Conservation (phyloP, 2,797 vertebrate genomes). For the Rhadinocentrus ornatus region DNA sequence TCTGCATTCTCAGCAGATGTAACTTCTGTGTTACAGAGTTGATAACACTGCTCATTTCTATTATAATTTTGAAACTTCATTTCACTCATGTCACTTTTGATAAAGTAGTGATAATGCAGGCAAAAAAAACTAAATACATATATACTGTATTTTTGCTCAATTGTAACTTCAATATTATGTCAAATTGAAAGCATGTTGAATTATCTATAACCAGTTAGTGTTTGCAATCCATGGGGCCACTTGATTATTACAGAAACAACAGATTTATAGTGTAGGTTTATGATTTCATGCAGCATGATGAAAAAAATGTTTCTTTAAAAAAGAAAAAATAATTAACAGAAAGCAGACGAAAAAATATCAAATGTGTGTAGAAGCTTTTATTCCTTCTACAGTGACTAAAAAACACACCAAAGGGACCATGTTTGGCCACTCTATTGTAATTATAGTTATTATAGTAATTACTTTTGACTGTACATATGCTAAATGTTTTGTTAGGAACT, state of each 20-base stretch:
- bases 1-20: neutral
- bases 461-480: conserved; percentile 13
- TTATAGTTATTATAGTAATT: conserved; percentile 35
- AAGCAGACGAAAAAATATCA: neutral
- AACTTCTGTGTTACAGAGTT: neutral
- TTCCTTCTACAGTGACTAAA: conserved; percentile 3
- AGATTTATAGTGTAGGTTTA: neutral
- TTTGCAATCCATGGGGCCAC: neutral
- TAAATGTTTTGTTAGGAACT: conserved; percentile 29
- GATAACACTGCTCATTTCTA: neutral
- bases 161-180: neutral
- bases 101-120: neutral
- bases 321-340: neutral
- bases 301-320: neutral
- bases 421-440: conserved; percentile 10
- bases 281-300: neutral
- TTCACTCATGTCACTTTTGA: neutral
- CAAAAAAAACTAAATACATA: neutral
- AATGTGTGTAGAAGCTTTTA: neutral
- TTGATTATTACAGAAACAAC: neutral
- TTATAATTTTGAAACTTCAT: neutral
- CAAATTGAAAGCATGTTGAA: neutral
- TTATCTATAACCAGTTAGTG: neutral
- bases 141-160: neutral
- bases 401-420: neutral